A percentile compares a stretch with the other conserved stretches of the same genome.
Conservation (phyloP, 2,113 vertebrate species). For the Sphaerodactylus townsendi region DNA sequence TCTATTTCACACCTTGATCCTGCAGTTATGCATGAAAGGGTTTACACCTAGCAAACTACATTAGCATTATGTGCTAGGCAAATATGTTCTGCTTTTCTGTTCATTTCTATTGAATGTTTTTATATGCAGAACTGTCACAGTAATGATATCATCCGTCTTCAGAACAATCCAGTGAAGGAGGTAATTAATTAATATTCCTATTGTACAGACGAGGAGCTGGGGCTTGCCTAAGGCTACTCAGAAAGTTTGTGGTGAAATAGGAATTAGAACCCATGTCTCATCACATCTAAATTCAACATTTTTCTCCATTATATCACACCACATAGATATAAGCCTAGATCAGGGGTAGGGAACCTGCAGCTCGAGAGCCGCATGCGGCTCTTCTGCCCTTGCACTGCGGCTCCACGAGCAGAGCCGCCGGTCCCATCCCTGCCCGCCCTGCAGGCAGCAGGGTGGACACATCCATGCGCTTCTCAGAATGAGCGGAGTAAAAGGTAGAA, state of each 20-base stretch:
- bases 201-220: neutral
- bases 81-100: neutral
- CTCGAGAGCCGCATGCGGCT: too few relatives aligned
- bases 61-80: neutral
- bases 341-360: too few relatives aligned
- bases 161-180: neutral
- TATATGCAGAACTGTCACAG: neutral
- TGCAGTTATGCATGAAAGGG: neutral
- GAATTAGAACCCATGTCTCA: neutral
- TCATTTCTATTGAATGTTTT: neutral
- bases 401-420: too few relatives aligned
- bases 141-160: neutral
- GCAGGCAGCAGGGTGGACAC: too few relatives aligned
- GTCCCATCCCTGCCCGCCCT: too few relatives aligned
- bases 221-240: neutral
- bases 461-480: too few relatives aligned
- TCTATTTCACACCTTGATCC: constrained; percentile 4
- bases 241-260: neutral
- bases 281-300: neutral
- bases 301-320: neutral
- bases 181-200: neutral
- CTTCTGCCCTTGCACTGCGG: too few relatives aligned
- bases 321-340: too few relatives aligned
- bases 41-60: neutral
- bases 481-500: too few relatives aligned